Evolutionary conservation across 2,797 vertebrate species (phyloP), one percentile per base, ranked within the genome.

Genomic region (Delichon dasypus): DNA sequence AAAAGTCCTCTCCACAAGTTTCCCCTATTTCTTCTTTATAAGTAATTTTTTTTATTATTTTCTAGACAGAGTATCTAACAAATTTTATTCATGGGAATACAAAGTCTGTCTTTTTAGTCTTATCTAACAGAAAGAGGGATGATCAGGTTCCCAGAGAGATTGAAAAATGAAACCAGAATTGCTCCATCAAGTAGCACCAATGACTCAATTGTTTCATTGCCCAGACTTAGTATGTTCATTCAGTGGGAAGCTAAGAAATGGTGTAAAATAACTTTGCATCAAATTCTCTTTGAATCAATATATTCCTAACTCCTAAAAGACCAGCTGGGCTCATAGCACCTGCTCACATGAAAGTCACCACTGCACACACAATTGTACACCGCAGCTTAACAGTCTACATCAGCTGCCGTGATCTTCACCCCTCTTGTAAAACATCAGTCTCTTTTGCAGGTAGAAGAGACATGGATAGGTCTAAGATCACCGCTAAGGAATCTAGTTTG

Each of bases 1-100:
- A 71, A 65, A 93, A 64, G 29, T 34, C 77, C 67, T 80, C 61
- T 34, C 16, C 27, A 84, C 61, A 62, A 91, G 72, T 84, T 67
- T 90, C 75, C 89, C 36, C 29, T 57, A 32, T 84, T 90, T 9
- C 30, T 25, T 45, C 34, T 71, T 85, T 77, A 72, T 47, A 50
- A 75, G 23, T 34, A 48, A 83, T 6, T n/a, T 14, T n/a, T 29
- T 77, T 79, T 22, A 22, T 15, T 74, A 29, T 79, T 77, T 92
- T 50, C 65, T 83, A 61, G 81, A 40, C 22, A 47, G 48, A 96
- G 54, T 65, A 83, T 48, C 9, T 48, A 54, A 42, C 54, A 27
- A 42, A 78, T 76, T 89, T 34, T 60, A 70, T 74, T 53, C 62
- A 7, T 5, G 23, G 54, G n/a, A 76, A 81, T 26, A 58, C 21